Percentiles rank a stretch among this genome's conserved stretches.
phyloP scores from a whole-genome alignment of 2,113 vertebrate species.

The Melanerpes formicivorus region DNA sequence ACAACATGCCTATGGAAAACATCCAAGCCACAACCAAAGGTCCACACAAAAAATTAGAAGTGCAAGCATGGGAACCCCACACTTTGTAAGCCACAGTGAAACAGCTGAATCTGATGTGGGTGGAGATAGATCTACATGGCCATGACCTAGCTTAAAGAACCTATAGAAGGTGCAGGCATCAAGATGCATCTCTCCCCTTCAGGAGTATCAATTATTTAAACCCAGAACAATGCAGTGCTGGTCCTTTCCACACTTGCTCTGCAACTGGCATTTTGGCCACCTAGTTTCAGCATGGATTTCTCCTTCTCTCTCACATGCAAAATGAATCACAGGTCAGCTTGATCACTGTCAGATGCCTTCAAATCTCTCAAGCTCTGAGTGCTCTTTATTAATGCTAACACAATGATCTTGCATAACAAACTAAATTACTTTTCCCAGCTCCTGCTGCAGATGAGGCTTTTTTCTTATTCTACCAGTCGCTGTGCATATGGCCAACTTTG shows the following conservation, averaged over 20 bases:
- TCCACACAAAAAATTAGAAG: background rate
- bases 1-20: background rate
- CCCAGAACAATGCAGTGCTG: background rate
- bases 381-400: background rate
- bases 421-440: background rate
- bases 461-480: background rate
- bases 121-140: background rate
- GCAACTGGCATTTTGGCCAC: background rate
- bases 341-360: background rate
- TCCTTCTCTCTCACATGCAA: background rate
- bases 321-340: background rate
- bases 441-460: background rate
- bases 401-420: background rate
- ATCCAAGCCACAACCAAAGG: slow-evolving; percentile 1
- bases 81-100: background rate
- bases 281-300: background rate
- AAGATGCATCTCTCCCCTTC: background rate
- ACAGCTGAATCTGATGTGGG: background rate
- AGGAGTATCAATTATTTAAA: background rate
- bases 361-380: background rate
- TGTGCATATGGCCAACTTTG: rapidly evolving
- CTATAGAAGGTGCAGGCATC: background rate
- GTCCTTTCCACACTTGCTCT: background rate
- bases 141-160: background rate
- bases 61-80: background rate